Evolutionary conservation across 1,140 invertebrate genomes (phyloP), one percentile per base, ranked within the genome.

Genomic region (Saccostrea echinata): DNA sequence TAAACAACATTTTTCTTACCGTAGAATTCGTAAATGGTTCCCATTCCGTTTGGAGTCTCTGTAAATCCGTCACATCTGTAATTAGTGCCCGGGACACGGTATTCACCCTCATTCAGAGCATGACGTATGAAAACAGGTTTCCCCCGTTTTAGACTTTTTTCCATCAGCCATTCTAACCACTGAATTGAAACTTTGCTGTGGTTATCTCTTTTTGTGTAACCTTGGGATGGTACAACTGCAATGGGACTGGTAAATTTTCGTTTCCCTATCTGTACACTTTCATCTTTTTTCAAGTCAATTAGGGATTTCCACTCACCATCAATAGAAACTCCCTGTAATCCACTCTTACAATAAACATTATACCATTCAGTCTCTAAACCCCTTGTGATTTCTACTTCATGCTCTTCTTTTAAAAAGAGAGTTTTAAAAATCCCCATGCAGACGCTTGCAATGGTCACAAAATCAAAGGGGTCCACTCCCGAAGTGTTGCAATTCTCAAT

Each of bases 131-230:
- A 6, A 33, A 86, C 33, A 30, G 85, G 81, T n/a, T 57, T 68
- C 18, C 88, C 85, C 21, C 30, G 27, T n/a, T 68, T 27, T 30
- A 30, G n/a, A 24, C 43, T 80, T 33, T 86, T 61, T 35, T 86
- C 81, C 82, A 86, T 86, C 12, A 51, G 24, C 88, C 85, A 84
- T 84, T 89, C 88, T 24, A 89, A 30, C 88, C 88, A 89, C 35
- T 89, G 21, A 12, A 86, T 89, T 1, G 82, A 84, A n/a, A 61
- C 35, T n/a, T 89, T 86, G 35, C 84, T 86, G 82, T 84, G 86
- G 51, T 86, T 84, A 24, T 89, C 85, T 33, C 82, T 55, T 61
- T 83, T 88, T 11, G 18, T 13, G 33, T 89, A 89, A 18, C 85
- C 88, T 24, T 84, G 24, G 16, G 76, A 57, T 2, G 88, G 88